Base-by-base conservation (phyloP, 2,113 vertebrate species). In the Amphiprion percula region DNA sequence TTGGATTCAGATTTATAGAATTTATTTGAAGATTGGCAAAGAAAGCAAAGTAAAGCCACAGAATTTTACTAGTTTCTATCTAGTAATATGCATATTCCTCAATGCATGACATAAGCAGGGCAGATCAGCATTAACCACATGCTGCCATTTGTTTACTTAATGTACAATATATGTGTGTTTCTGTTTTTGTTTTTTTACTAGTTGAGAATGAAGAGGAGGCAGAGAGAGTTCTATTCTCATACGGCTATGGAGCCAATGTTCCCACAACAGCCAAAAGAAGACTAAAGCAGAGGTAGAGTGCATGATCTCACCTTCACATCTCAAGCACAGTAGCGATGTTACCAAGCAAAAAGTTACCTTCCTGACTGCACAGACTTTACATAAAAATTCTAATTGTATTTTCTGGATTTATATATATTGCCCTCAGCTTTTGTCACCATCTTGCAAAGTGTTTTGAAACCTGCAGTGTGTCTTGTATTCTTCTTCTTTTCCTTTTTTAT, bases 211-310 rank as follows among this genome's bases (percentile, higher is more conserved):
- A 98, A 91, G 95, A 94, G 46, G 98, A 99, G 68, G 97, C 98
- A 64, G 98, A 99, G 94, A 96, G 97, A 74, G 95, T 99, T 85
- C 94, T 99, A 46, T 99, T 97, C 89, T 97, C 97, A 0, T 99
- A 98, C 14, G 98, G 98, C 10, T 99, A 99, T n/a, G 98, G 98
- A 68, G 97, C 97, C 65, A 99, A 99, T 75, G 95, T 99, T 89
- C 97, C 98, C 73, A 99, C 97, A 64, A 98, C 98, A 15, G 97
- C 98, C 75, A 99, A 95, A 88, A 95, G 98, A 76, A 93, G 97
- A 78, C 93, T 99, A 9, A 97, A 98, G 66, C 98, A 99, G 91
- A 99, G 98, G 98, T 99, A 84, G 12, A 28, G 60, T 37, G 21
- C 39, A 24, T 33, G 14, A 56, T 8, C 10, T 26, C 53, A 11